phyloP scores from a whole-genome alignment of 1,140 invertebrate species.

The Leptinotarsa lineolata region DNA sequence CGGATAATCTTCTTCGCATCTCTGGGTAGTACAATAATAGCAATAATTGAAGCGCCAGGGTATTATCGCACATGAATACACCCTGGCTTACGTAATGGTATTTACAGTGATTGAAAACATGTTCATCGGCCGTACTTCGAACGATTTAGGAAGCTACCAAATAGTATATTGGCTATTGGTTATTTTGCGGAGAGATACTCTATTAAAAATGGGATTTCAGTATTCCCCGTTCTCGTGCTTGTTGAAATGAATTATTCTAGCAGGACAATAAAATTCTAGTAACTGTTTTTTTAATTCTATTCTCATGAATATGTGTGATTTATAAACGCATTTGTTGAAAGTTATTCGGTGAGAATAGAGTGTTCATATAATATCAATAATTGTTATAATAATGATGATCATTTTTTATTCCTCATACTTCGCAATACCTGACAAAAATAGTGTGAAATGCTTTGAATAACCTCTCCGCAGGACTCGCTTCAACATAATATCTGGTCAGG shows the following conservation, averaged over 20 bases:
- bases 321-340: too few relatives aligned
- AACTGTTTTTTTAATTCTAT: not conserved
- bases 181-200: conserved; percentile 11
- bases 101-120: conserved; percentile 54
- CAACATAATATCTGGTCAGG: too few relatives aligned
- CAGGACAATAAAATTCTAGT: not conserved
- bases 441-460: too few relatives aligned
- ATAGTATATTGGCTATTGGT: conserved; percentile 30
- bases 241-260: not conserved
- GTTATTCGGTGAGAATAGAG: too few relatives aligned
- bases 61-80: conserved; percentile 53
- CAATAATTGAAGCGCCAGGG: conserved; percentile 49
- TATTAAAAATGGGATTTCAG: conserved; percentile 21
- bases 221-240: not conserved
- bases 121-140: conserved; percentile 40
- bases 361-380: too few relatives aligned
- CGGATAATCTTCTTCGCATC: conserved; percentile 47
- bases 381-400: too few relatives aligned
- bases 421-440: too few relatives aligned
- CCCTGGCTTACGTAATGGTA: conserved; percentile 50
- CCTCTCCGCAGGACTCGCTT: too few relatives aligned
- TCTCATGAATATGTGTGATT: not conserved
- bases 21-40: conserved; percentile 50
- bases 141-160: conserved; percentile 18
- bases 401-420: too few relatives aligned